Base-by-base conservation (phyloP, 2,888 invertebrate genomes). In the Drosophila imparisetae region DNA sequence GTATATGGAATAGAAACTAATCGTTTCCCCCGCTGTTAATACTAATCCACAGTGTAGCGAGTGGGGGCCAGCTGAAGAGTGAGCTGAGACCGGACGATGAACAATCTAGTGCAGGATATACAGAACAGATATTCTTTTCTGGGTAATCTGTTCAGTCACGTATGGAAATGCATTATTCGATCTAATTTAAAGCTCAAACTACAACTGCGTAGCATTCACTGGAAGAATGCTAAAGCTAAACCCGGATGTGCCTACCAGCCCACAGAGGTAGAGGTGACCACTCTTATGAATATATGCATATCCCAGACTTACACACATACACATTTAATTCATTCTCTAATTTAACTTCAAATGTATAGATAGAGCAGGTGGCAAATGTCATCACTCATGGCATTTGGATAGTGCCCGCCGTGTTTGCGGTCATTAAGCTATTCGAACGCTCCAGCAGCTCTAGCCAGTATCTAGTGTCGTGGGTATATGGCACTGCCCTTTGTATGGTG, bases 291-390 rank as follows among this genome's bases (percentile, higher is more conserved):
- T 2, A 29, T 10, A 24, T 52, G 2, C 15, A 8, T 15, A 32
- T 21, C 1, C 5, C 30, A 40, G 7, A 15, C 11, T 55, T 10
- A 36, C 27, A 11, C 11, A 10, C 6, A 6, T 29, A 29, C 29
- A 29, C 29, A 29, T 11, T 40, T 8, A 30, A 13, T 5, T 60
- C 93, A 24, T 34, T 18, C 27, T 45, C 15, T 8, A 15, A 45
- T 21, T 8, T 45, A 0, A 55, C 27, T 27, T 38, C 2, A 38
- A 24, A 10, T 10, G 24, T 1, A 13, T 2, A 96, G 93, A 94
- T 97, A 80, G 98, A 98, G 93, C 98, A 98, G 91, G 93, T 98
- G 73, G 98, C 98, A 54, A 98, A 98, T 93, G 96, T 98, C 54
- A 94, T 97, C 86, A 98, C 98, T 38, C 98, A 98, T 93, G 98